Evolutionary conservation across 2,797 vertebrate species (phyloP).

Genomic region (Macropus fuliginosus): DNA sequence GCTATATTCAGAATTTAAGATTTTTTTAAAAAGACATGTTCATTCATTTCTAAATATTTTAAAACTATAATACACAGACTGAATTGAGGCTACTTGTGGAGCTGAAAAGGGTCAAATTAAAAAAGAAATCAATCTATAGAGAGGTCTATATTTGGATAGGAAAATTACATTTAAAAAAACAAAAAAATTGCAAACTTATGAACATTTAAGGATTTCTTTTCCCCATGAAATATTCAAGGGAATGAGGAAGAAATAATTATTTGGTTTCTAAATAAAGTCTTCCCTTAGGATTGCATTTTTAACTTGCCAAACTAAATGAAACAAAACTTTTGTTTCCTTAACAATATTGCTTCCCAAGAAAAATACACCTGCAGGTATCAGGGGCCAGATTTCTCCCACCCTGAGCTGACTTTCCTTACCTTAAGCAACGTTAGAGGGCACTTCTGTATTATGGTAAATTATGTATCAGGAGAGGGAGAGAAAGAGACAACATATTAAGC

Average conservation of each 20-base stretch:
- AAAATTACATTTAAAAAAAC: constrained; percentile 63
- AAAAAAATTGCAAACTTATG: constrained; percentile 80
- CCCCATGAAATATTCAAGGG: constrained; percentile 79
- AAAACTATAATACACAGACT: constrained; percentile 22
- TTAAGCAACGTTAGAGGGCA: constrained; percentile 74
- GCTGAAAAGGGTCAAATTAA: constrained; percentile 16
- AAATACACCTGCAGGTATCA: constrained; percentile 87
- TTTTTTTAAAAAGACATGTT: constrained; percentile 23
- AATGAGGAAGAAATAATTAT: constrained; percentile 82
- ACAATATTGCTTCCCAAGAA: constrained; percentile 86
- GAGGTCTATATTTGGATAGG: constrained; percentile 30
- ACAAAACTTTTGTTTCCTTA: constrained; percentile 87
- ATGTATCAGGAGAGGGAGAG: constrained; percentile 56
- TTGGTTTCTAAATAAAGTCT: constrained; percentile 87
- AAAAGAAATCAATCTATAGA: constrained; percentile 62
- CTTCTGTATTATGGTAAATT: constrained; percentile 71
- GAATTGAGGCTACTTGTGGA: not conserved
- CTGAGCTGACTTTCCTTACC: constrained; percentile 56
- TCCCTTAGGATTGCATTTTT: constrained; percentile 84
- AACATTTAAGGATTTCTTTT: constrained; percentile 77
- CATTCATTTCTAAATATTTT: constrained; percentile 9
- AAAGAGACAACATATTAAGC: constrained; percentile 63
- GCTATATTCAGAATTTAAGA: too few relatives aligned
- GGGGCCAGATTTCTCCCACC: constrained; percentile 73
- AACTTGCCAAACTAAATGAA: constrained; percentile 85